These are phyloP conservation scores for Escarpia spicata DNA, from an alignment of 2,888 invertebrate species.

Conservation along the genomic window DNA sequence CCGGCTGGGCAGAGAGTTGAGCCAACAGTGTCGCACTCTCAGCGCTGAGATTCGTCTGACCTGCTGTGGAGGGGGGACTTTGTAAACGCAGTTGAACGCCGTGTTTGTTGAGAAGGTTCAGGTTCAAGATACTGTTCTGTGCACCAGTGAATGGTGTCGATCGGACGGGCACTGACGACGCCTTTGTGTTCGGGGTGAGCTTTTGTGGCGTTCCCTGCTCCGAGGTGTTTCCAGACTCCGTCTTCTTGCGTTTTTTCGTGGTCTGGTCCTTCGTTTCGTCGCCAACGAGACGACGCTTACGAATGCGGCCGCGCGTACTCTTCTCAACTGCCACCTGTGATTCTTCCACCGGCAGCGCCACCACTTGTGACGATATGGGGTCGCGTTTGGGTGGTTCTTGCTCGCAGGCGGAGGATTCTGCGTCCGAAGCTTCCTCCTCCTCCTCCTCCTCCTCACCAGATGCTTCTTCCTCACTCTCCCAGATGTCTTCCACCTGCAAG, in stretches of 20 bases:
- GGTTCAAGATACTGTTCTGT: background rate
- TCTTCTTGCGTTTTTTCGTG: conserved; percentile 37
- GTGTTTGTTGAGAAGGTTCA: background rate
- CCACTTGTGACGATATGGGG: background rate
- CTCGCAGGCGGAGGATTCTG: background rate
- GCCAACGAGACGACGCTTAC: conserved; percentile 58
- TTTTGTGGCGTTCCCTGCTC: background rate
- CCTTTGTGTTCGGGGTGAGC: background rate
- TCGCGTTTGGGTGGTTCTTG: background rate
- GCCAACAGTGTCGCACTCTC: conserved; percentile 28
- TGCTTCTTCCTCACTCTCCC: conserved; percentile 45
- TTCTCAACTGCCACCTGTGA: conserved; percentile 37
- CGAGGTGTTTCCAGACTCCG: background rate
- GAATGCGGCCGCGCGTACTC: conserved; percentile 56
- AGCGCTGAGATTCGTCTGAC: background rate
- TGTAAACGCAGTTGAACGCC: background rate
- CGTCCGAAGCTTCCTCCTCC: background rate
- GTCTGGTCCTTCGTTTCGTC: conserved; percentile 56
- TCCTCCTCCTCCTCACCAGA: conserved; percentile 29
- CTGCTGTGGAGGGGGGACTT: background rate
- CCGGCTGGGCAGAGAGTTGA: conserved; percentile 29
- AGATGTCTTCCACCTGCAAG: conserved; percentile 39
- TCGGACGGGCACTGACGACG: background rate
- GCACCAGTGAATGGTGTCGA: background rate
- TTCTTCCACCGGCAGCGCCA: background rate